Base-by-base conservation (phyloP, 2,113 vertebrate species). In the Chaetodon trifascialis region DNA sequence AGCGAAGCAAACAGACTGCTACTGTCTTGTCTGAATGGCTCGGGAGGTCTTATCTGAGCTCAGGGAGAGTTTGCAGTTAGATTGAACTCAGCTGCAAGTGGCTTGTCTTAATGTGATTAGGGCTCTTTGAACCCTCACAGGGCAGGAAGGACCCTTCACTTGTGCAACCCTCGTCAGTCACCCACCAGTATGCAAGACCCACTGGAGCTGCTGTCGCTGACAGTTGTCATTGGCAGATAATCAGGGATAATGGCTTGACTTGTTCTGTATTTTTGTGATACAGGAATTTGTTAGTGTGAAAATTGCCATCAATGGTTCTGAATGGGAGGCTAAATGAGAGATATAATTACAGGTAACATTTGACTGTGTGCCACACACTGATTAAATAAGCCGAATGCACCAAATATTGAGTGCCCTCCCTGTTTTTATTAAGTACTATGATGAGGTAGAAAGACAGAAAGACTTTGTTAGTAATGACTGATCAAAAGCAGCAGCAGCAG, bases 91-190 rank as follows among this genome's bases (percentile, higher is more conserved):
- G 88, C 71, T 51, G 65, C 80, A 82, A 93, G 90, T 91, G 89
- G 86, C 85, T 94, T 85, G 86, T 85, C 78, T 94, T 92, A 91
- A 93, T 94, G 84, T 91, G 93, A 94, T 94, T 92, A 90, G 83
- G 49, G 75, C 82, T 86, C 77, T 88, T 83, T 88, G 86, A 92
- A 90, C 80, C 82, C 49, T 83, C 46, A 12, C 59, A 25, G 85
- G 68, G 38, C 51, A 52, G 46, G 1, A 51, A 59, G 49, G 40
- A 76, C 62, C 14, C 69, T 15, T 68, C 36, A 60, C 79, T 80
- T 87, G 68, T 72, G 68, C 71, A 81, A 79, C 68, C 63, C 56
- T 54, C 56, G 44, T 47, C 74, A 49, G 42, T 56, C 23, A 71
- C 46, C 8, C 40, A 64, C 68, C 42, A 15, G 23, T 52, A 17